phyloP scores from a whole-genome alignment of 2,888 invertebrate genomes.

The Nomada ferruginata region DNA sequence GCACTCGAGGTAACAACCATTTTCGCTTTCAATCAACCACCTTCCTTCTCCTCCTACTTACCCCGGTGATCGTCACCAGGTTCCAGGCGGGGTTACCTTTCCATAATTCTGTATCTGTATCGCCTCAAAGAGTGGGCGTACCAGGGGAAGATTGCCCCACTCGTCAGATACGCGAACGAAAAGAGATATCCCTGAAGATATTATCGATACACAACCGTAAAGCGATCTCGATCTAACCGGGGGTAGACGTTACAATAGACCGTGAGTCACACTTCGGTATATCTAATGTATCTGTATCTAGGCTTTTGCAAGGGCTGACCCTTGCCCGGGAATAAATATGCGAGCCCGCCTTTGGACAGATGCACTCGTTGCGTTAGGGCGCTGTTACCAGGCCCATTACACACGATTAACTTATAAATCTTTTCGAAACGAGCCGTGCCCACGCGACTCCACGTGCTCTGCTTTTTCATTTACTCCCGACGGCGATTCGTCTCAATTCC shows the following conservation, averaged over 20 bases:
- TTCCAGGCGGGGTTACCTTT: background rate
- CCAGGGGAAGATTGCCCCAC: conserved; percentile 41
- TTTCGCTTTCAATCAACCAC: background rate
- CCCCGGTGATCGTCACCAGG: conserved; percentile 11
- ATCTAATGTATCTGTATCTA: conserved; percentile 43
- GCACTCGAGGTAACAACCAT: conserved; percentile 3
- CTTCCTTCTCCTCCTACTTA: conserved; percentile 2
- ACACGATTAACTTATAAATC: conserved; percentile 62
- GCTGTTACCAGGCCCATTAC: conserved; percentile 42
- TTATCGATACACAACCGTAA: conserved; percentile 37
- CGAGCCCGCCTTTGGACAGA: conserved; percentile 11
- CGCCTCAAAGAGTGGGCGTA: conserved; percentile 7
- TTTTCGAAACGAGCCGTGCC: conserved; percentile 37
- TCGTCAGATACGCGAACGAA: background rate
- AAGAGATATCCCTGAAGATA: conserved; percentile 53
- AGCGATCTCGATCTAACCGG: conserved; percentile 22
- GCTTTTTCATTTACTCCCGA: conserved; percentile 11
- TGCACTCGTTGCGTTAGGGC: conserved; percentile 19
- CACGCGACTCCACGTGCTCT: conserved; percentile 31
- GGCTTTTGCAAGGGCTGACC: conserved; percentile 32
- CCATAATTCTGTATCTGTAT: conserved; percentile 24
- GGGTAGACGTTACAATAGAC: conserved; percentile 38
- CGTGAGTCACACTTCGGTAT: conserved; percentile 55
- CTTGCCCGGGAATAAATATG: conserved; percentile 48
- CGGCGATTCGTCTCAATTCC: conserved; percentile 39